Evolutionary conservation across 1,140 invertebrate genomes (phyloP).

Genomic region (Ceratosolen fusciceps): DNA sequence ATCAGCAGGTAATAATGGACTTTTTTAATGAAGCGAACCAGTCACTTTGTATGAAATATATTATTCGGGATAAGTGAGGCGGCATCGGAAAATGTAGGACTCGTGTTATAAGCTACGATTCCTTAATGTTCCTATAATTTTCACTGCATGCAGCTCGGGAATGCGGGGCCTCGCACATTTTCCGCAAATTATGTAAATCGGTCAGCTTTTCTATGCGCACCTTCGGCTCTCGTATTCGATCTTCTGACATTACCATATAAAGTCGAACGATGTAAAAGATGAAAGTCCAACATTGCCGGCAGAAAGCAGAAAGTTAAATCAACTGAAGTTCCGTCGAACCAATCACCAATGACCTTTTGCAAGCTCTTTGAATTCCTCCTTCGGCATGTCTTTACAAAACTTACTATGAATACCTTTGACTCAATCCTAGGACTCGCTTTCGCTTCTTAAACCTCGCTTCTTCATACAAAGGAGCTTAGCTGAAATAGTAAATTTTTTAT

Average conservation of each 20-base stretch:
- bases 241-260: slow-evolving; percentile 35
- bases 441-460: too few species aligned
- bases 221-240: slow-evolving; percentile 11
- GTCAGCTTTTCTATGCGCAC: slow-evolving; percentile 24
- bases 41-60: too few species aligned
- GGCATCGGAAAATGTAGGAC: too few species aligned
- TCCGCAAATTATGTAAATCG: slow-evolving; percentile 28
- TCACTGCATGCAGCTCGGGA: too few species aligned
- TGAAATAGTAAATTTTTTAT: too few species aligned
- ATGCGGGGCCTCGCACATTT: too few species aligned
- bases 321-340: slow-evolving; percentile 45
- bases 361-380: slow-evolving; percentile 24
- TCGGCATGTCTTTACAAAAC: slow-evolving; percentile 4
- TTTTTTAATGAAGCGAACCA: too few species aligned
- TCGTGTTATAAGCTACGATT: too few species aligned
- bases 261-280: slow-evolving; percentile 26
- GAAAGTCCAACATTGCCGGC: slow-evolving; percentile 29
- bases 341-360: slow-evolving; percentile 45
- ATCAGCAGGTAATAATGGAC: too few species aligned
- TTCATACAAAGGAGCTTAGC: too few species aligned
- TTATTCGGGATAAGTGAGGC: too few species aligned
- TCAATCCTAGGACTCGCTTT: background rate
- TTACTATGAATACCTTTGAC: slow-evolving; percentile 21
- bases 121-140: too few species aligned
- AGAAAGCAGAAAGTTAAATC: slow-evolving; percentile 42